Percentiles rank a stretch among this genome's conserved stretches.
These are phyloP conservation scores for Noturus placidus DNA, from an alignment of 2,113 vertebrate species.

Conservation along the genomic window DNA sequence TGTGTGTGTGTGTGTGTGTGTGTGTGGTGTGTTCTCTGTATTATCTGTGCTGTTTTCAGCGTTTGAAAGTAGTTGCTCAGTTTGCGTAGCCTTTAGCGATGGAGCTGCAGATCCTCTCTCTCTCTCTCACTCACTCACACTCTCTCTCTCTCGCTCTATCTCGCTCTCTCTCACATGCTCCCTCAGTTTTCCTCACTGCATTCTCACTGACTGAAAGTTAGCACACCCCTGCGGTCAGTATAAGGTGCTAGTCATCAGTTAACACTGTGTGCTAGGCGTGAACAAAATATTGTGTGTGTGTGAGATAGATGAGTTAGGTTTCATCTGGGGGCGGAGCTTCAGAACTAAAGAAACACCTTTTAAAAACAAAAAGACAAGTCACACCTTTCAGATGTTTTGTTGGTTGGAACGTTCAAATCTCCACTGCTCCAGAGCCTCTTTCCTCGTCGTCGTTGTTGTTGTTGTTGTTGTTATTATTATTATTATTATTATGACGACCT, in stretches of 20 bases:
- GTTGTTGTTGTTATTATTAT: no score
- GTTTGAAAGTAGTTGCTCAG: not conserved
- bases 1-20: no score
- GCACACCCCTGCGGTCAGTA: not conserved
- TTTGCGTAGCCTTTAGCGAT: conserved; percentile 29
- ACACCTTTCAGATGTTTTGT: not conserved
- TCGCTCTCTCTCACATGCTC: conserved; percentile 54
- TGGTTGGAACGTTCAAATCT: no score
- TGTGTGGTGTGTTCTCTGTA: no score
- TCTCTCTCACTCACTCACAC: conserved; percentile 39
- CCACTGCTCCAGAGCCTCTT: no score
- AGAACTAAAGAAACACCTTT: not conserved
- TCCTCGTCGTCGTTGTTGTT: no score
- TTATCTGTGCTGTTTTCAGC: not conserved
- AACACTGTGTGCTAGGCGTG: no score
- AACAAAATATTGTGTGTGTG: not conserved
- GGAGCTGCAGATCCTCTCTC: conserved; percentile 36
- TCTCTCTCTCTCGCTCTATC: conserved; percentile 53
- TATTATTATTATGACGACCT: no score
- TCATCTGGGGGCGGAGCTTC: not conserved
- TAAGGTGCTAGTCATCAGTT: not conserved
- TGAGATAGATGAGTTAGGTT: not conserved
- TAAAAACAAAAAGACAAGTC: no score
- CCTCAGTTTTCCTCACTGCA: conserved; percentile 35
- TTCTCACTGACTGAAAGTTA: conserved; percentile 11